Evolutionary conservation across 1,140 invertebrate genomes (phyloP).

Genomic region (Brachionus koreanus): DNA sequence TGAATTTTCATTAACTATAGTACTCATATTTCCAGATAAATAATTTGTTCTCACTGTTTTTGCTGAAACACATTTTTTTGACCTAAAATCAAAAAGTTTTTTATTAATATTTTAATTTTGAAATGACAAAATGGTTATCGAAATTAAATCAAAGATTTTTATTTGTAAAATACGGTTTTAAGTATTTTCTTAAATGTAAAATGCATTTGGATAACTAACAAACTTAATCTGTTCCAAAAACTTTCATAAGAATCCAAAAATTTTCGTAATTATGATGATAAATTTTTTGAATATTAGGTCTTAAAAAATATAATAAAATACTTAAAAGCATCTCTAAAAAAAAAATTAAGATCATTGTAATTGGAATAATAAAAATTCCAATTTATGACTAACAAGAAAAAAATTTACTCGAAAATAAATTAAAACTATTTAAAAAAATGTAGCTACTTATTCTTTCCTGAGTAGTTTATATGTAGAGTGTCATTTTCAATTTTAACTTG

Average conservation of each 20-base stretch:
- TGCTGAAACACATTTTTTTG: neutral
- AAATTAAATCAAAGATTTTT: too few species aligned
- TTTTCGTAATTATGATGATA: too few species aligned
- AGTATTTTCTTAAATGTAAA: too few species aligned
- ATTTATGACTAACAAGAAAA: neutral
- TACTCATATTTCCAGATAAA: neutral
- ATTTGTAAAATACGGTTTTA: too few species aligned
- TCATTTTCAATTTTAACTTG: neutral
- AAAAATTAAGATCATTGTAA: neutral
- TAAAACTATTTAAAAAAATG: neutral
- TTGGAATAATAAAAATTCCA: neutral
- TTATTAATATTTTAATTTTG: neutral
- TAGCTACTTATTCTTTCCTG: neutral
- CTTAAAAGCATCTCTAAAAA: too few species aligned
- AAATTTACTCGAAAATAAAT: neutral
- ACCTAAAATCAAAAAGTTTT: neutral
- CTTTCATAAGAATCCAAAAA: too few species aligned
- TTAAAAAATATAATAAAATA: too few species aligned
- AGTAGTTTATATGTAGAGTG: neutral
- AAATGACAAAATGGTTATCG: too few species aligned
- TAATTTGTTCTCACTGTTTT: neutral
- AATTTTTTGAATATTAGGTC: too few species aligned
- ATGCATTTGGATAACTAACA: too few species aligned
- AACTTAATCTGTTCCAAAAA: too few species aligned
- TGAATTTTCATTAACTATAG: neutral